A percentile compares a stretch with the other conserved stretches of the same genome.
phyloP scores from a whole-genome alignment of 2,797 vertebrate species.

The Peromyscus nudipes region DNA sequence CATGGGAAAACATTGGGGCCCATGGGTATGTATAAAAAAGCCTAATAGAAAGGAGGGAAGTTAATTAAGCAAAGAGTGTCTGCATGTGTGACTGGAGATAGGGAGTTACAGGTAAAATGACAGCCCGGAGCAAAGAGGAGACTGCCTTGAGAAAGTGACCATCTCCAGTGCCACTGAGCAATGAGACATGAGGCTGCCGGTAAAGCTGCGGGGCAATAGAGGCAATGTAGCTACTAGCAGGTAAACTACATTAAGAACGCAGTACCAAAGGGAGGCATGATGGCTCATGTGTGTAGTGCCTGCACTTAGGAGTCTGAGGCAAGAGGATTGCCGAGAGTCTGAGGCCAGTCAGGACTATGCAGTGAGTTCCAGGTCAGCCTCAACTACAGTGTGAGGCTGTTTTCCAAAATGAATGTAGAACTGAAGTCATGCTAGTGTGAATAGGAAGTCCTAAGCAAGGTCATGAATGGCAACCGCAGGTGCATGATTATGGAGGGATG shows the following conservation, averaged over 20 bases:
- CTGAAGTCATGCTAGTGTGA: background rate
- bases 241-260: background rate
- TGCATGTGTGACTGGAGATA: background rate
- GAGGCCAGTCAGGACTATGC: background rate
- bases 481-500: background rate
- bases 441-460: background rate
- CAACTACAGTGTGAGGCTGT: background rate
- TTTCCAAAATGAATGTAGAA: background rate
- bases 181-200: background rate
- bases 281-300: background rate
- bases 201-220: background rate
- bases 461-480: background rate
- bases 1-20: background rate
- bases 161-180: background rate
- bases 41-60: background rate
- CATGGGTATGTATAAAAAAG: background rate
- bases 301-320: background rate
- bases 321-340: background rate
- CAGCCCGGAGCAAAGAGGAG: background rate
- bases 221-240: background rate
- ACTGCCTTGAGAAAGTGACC: background rate
- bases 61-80: background rate
- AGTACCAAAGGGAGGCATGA: background rate
- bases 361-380: background rate
- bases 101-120: background rate